These are phyloP conservation scores for Micrastur ruficollis DNA, from an alignment of 2,797 vertebrate species.

Conservation along the genomic window DNA sequence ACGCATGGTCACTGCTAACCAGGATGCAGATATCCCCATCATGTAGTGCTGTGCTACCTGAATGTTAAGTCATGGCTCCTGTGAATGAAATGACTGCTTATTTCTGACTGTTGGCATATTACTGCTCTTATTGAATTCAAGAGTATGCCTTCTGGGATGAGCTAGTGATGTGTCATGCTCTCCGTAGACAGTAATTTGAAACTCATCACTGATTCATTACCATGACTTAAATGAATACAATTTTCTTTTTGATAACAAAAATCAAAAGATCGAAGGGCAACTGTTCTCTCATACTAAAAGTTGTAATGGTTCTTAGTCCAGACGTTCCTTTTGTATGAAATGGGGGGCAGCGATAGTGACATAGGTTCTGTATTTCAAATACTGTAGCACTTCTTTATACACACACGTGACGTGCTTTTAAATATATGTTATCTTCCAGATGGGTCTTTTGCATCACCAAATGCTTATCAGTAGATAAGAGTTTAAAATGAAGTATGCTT, in stretches of 20 bases:
- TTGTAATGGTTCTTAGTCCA: not conserved
- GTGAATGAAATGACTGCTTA: not conserved
- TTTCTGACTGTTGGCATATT: not conserved
- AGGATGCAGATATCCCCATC: not conserved
- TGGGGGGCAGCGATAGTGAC: not conserved
- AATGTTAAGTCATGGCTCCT: not conserved
- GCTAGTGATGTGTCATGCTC: not conserved
- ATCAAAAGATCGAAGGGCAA: not conserved
- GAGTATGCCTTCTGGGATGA: not conserved
- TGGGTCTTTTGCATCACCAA: not conserved
- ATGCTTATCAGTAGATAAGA: not conserved
- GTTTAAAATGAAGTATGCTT: not conserved
- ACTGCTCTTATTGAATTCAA: not conserved
- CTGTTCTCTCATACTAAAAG: not conserved
- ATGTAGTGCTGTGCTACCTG: not conserved
- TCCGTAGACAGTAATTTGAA: not conserved
- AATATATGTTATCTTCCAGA: not conserved
- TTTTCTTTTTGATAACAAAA: conserved; percentile 1
- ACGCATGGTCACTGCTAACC: rapidly evolving
- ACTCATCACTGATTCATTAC: not conserved
- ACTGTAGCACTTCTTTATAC: not conserved
- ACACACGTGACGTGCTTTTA: rapidly evolving
- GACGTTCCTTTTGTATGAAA: not conserved
- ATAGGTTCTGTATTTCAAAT: not conserved
- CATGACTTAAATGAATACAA: not conserved